Conservation (phyloP, 2,888 invertebrate genomes). For the Ectropis crepuscularia region DNA sequence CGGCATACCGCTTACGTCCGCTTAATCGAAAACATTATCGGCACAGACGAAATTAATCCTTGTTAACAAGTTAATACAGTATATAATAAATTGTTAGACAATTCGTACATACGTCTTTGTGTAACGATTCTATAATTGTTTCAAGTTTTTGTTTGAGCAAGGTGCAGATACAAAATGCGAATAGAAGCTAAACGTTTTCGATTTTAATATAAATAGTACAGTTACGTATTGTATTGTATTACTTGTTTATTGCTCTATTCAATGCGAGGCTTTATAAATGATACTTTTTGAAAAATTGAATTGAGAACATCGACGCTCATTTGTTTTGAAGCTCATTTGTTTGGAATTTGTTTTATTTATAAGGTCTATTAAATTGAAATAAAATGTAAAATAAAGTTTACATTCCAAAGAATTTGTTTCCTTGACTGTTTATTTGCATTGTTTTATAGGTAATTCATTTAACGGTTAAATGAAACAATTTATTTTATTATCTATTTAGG, state of each 20-base stretch:
- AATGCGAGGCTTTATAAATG: slow-evolving; percentile 26
- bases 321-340: not conserved
- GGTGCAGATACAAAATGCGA: slow-evolving; percentile 78
- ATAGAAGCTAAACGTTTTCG: slow-evolving; percentile 57
- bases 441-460: too few relatives aligned
- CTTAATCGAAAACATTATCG: slow-evolving; percentile 65
- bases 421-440: not conserved
- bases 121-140: slow-evolving; percentile 74
- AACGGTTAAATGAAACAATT: too few relatives aligned
- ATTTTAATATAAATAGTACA: slow-evolving; percentile 55
- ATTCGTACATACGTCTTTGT: slow-evolving; percentile 70
- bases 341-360: not conserved
- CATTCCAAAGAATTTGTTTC: not conserved
- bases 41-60: slow-evolving; percentile 71
- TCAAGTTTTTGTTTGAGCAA: slow-evolving; percentile 80
- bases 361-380: too few relatives aligned
- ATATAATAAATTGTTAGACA: slow-evolving; percentile 66
- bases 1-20: slow-evolving; percentile 75
- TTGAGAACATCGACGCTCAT: slow-evolving; percentile 1
- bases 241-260: slow-evolving; percentile 21
- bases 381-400: too few relatives aligned
- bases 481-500: too few relatives aligned
- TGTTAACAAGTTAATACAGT: slow-evolving; percentile 65
- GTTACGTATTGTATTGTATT: slow-evolving; percentile 27
- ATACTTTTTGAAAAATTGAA: slow-evolving; percentile 11